Base-by-base conservation (phyloP, 2,888 invertebrate genomes). In the Diaperis boleti region DNA sequence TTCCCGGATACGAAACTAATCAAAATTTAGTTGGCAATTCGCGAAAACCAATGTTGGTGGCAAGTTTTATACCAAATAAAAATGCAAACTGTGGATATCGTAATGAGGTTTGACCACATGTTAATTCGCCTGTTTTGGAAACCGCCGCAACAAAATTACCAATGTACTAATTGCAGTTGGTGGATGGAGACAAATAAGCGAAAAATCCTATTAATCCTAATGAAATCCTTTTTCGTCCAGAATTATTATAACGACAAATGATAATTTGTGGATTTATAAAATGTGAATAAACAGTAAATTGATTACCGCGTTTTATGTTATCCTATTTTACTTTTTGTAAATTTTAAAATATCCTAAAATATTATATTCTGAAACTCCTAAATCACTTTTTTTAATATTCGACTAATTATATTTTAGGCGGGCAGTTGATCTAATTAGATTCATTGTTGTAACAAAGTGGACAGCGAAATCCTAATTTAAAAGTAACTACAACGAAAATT, bases 1-100 rank as follows among this genome's bases (percentile, higher is more conserved):
- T 18, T 44, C 18, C 18, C 13, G 22, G 14, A 45, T 44, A 20
- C 57, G 14, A 10, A 57, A 37, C 57, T 47, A 49, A 59, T 49
- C 59, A 49, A 52, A 54, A 44, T 60, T 54, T 54, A 61, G 54
- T 61, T 39, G 10, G 7, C 8, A 20, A 37, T 39, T 37, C 22
- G 20, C 31, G 42, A 31, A 31, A 31, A 14, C 33, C 17, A 15
- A 29, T 26, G n/a, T 15, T 18, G 29, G 45, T 42, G 20, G 41
- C 20, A 3, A 14, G 41, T 52, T 52, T 41, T 39, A 39, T 39
- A 22, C n/a, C 15, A 41, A 54, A 54, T 54, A 3, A 41, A 42
- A 42, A 39, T 54, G 41, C 54, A 31, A 54, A 42, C 26, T 54
- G 54, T 54, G 29, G 42, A 52, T n/a, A 31, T 14, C 2, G 50